Percentiles rank a stretch among this genome's conserved stretches.
phyloP scores from a whole-genome alignment of 2,113 vertebrate species.

The Pelecanus crispus region DNA sequence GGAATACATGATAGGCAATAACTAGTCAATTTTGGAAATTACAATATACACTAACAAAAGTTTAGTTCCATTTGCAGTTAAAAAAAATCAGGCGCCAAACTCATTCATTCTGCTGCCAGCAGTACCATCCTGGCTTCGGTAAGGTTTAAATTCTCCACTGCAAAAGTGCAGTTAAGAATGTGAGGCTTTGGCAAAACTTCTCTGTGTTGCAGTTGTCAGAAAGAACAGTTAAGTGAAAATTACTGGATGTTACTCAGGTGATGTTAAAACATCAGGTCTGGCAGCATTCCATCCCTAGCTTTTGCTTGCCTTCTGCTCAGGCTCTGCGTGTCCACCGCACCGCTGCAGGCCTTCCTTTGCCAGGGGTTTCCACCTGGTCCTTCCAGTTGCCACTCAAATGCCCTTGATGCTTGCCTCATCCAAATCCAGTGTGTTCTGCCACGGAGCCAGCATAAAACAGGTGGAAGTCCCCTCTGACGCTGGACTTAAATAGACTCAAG shows the following conservation, averaged over 20 bases:
- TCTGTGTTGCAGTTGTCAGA: neutral
- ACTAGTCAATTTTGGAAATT: neutral
- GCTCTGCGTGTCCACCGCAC: neutral
- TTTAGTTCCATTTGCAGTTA: neutral
- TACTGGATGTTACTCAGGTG: neutral
- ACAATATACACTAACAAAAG: neutral
- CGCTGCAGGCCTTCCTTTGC: neutral
- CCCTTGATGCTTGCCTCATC: neutral
- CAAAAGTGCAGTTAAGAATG: neutral
- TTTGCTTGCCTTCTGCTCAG: neutral
- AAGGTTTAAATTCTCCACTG: neutral
- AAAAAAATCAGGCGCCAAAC: neutral
- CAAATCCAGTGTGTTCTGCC: conserved; percentile 12
- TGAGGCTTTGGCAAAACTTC: neutral
- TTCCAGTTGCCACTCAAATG: conserved; percentile 18
- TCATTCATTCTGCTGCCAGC: neutral
- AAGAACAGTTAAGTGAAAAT: neutral
- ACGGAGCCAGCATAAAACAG: neutral
- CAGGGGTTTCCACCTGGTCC: neutral
- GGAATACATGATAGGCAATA: neutral
- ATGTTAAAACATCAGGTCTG: neutral
- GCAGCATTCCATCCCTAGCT: neutral
- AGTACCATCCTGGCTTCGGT: neutral
- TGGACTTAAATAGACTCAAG: neutral
- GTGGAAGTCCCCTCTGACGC: neutral